Percentiles rank a stretch among this genome's conserved stretches.
Evolutionary conservation across 1,140 invertebrate genomes (phyloP).

Genomic region (Heliconius eleuchia): DNA sequence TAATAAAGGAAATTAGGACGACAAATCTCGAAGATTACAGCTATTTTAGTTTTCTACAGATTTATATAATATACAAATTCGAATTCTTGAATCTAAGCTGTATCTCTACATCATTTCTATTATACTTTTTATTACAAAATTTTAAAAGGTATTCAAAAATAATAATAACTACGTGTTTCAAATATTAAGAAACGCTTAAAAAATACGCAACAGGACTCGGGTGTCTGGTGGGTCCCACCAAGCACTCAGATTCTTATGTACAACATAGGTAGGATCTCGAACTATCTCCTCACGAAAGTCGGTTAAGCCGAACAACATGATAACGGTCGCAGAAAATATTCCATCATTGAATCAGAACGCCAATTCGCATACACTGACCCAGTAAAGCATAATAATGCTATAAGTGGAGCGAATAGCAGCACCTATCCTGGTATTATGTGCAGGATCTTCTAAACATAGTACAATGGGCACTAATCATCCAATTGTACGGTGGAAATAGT

Average conservation of each 20-base stretch:
- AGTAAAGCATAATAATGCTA: slow-evolving; percentile 69
- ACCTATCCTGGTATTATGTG: slow-evolving; percentile 70
- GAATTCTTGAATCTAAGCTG: no score
- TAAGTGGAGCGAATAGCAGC: slow-evolving; percentile 71
- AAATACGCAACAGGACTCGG: no score
- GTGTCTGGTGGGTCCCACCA: no score
- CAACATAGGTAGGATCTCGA: background rate
- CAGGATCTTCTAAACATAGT: slow-evolving; percentile 80
- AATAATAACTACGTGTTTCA: background rate
- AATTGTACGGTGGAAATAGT: slow-evolving; percentile 75
- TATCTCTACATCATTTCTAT: no score
- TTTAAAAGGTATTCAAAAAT: background rate
- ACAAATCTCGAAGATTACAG: no score
- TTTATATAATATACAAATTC: no score
- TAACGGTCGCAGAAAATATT: slow-evolving; percentile 22
- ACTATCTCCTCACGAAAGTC: background rate
- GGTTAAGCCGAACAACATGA: background rate
- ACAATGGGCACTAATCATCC: slow-evolving; percentile 77
- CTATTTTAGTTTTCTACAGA: no score
- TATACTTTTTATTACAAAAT: background rate
- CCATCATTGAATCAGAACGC: slow-evolving; percentile 31
- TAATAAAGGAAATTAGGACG: no score
- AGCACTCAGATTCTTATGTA: no score
- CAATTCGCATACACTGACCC: slow-evolving; percentile 55
- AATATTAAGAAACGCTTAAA: no score